Base-by-base conservation (phyloP, 2,113 vertebrate genomes). In the Actenoides hombroni region DNA sequence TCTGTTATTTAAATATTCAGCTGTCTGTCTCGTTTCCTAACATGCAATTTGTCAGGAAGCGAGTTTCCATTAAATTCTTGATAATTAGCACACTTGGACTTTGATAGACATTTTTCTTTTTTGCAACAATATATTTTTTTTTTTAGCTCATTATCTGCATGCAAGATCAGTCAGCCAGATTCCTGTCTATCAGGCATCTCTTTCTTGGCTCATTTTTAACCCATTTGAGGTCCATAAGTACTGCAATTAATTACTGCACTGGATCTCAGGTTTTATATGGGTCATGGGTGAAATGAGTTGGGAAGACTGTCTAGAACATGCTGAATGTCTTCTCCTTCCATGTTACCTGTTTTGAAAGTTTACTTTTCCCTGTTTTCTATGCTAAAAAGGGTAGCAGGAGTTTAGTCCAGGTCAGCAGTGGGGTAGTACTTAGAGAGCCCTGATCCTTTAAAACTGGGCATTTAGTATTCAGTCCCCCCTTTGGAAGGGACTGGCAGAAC, bases 21-120 rank as follows among this genome's bases (percentile, higher is more conserved):
- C 78, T 90, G 83, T 85, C 92, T 95, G 35, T 94, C 92, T 96
- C 46, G 65, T 88, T 93, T 90, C 80, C 94, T 94, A 97, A 93
- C 53, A 46, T 86, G 61, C 53, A 90, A 88, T 96, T 97, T 97
- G 85, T 90, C 88, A 95, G 93, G 83, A 97, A 95, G 91, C 75
- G 90, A 88, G 65, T 93, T 97, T 83, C 93, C 83, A 88, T 97
- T 97, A 93, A 95, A 86, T 92, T 91, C 71, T 49, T 92, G 53
- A 79, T 95, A 96, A 92, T 96, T 93, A 95, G 64, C 90, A 67
- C 88, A 84, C 76, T 93, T 93, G 94, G 90, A 90, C 87, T 95
- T 95, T 95, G 93, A 97, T 79, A 94, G 95, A 88, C 94, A 37
- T 75, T 92, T 93, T 92, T 84, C 64, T 70, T 96, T 96, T 95